Evolutionary conservation across 2,113 vertebrate species (phyloP), one percentile per base, ranked within the genome.

Genomic region (Thunnus maccoyii): DNA sequence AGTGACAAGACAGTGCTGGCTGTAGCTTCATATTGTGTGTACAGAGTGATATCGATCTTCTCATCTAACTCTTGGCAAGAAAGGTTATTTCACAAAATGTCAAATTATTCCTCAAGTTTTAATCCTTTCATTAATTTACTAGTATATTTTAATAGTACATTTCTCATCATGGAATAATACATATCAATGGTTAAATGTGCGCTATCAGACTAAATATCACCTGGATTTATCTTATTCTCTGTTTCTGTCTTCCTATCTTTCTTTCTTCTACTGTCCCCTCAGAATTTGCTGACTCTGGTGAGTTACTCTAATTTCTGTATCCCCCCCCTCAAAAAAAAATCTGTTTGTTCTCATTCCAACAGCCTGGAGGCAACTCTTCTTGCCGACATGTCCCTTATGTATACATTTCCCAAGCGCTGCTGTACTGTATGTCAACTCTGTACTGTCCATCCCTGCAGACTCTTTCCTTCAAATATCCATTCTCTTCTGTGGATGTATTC

Each of bases 241-340:
- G 75, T 94, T 92, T 89, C 71, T 94, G 79, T 93, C 81, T 93
- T 86, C 87, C 78, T 75, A 83, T 88, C 75, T 88, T 68, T 90
- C 80, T 91, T 89, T 92, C 79, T 75, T 89, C 82, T 83, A 87
- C 83, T 94, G 84, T 94, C 91, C 90, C 92, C 78, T 95, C 95
- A 96, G 95, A 96, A 95, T 96, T 96, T 91, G 95, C 95, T 91
- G 95, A 96, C 89, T 95, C 95, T 91, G 95, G 95, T 96, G 94
- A 95, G 94, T 95, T 93, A 87, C 81, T 94, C 90, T 89, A 86
- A 92, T 90, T 93, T 90, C 71, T 90, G 80, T 94, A 78, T 61
- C 54, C 36, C 60, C 70, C 20, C 14, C 62, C 20, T 22, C 44
- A 62, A 52, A 66, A 78, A 76, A 58, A 63, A 83, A 65, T 48